A percentile compares a stretch with the other conserved stretches of the same genome.
Evolutionary conservation across 1,140 invertebrate genomes (phyloP).

Genomic region (Phenacoccus solenopsis): DNA sequence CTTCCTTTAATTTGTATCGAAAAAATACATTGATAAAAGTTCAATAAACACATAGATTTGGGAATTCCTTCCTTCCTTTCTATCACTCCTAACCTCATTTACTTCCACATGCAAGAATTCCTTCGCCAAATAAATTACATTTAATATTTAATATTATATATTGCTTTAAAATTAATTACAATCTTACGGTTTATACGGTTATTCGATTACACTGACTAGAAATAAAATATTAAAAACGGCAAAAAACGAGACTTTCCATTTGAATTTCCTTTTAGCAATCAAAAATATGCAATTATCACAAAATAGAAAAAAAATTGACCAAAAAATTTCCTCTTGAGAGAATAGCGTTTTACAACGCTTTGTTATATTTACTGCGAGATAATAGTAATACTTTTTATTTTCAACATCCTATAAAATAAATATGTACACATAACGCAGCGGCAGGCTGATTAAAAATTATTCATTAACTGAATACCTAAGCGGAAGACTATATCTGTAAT

Average conservation of each 20-base stretch:
- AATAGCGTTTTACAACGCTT: not conserved
- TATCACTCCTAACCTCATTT: no score
- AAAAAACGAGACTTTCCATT: not conserved
- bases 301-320: not conserved
- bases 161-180: constrained; percentile 9
- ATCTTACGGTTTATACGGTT: constrained; percentile 2
- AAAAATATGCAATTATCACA: constrained; percentile 7
- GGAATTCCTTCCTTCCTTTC: no score
- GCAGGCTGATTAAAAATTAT: no score
- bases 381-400: not conserved
- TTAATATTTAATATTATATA: not conserved
- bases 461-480: no score
- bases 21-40: no score
- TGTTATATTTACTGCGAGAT: not conserved
- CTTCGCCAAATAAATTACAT: not conserved
- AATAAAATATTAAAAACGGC: constrained; percentile 6
- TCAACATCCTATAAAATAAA: not conserved
- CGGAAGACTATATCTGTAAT: not conserved
- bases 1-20: no score
- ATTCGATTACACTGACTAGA: constrained; percentile 15
- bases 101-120: no score
- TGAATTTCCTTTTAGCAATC: not conserved
- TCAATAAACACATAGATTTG: no score
- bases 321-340: not conserved
- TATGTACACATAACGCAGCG: not conserved